Conservation (phyloP, 2,113 vertebrate species). For the Anser cygnoides region DNA sequence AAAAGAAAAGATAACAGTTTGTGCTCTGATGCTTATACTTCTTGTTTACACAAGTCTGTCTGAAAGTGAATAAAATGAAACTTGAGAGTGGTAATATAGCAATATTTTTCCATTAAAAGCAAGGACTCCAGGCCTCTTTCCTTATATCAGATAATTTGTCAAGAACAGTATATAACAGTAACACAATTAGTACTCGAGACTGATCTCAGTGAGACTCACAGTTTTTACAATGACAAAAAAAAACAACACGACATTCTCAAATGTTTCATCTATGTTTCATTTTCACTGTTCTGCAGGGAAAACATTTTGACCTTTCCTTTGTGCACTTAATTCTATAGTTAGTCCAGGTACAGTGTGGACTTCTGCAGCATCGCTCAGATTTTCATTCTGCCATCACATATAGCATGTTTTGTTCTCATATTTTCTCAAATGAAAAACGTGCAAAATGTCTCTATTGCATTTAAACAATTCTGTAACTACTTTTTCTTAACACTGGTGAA, state of each 20-base stretch:
- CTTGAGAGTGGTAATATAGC: background rate
- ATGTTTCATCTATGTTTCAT: background rate
- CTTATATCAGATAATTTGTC: constrained; percentile 23
- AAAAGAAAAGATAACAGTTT: background rate
- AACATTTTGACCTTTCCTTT: constrained; percentile 34
- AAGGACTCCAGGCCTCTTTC: background rate
- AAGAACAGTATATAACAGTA: constrained; percentile 18
- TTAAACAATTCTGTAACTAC: background rate
- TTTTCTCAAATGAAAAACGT: background rate
- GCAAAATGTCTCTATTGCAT: background rate
- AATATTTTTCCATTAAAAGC: constrained; percentile 38
- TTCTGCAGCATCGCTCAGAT: background rate
- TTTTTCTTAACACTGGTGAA: background rate
- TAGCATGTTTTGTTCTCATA: background rate
- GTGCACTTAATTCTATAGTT: background rate
- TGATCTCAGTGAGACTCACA: background rate
- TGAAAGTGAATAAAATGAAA: constrained; percentile 54
- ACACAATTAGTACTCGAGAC: constrained; percentile 2
- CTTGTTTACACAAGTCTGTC: constrained; percentile 13
- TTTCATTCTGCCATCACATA: background rate
- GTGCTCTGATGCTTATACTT: background rate
- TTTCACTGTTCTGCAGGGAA: background rate
- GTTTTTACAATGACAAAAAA: background rate
- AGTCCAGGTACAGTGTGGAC: background rate
- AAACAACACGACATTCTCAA: background rate